Conservation (phyloP, 1,140 invertebrate species). For the Drosophila sucinea region DNA sequence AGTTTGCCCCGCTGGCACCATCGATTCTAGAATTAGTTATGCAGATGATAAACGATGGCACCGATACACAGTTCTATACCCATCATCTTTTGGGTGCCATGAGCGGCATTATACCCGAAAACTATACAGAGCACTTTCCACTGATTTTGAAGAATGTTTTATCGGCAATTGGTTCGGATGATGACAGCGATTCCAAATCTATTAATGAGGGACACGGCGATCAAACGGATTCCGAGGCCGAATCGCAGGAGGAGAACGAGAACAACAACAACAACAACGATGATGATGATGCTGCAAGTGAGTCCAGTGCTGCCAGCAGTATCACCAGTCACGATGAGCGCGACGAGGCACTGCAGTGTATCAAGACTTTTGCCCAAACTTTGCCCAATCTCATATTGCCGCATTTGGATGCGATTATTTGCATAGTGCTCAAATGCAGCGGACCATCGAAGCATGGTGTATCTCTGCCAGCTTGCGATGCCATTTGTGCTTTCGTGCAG, state of each 20-base stretch:
- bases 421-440: background rate
- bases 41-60: background rate
- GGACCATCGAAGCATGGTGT: background rate
- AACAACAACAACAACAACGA: background rate
- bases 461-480: background rate
- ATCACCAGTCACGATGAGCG: background rate
- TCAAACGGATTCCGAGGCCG: background rate
- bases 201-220: constrained; percentile 6
- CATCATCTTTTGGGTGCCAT: constrained; percentile 24
- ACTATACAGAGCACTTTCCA: constrained; percentile 1
- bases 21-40: constrained; percentile 9
- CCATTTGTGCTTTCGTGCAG: background rate
- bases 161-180: background rate
- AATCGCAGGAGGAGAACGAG: background rate
- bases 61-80: constrained; percentile 3
- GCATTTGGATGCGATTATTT: background rate
- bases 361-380: background rate
- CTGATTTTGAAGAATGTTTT: constrained; percentile 10
- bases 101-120: constrained; percentile 9
- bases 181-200: background rate
- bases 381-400: background rate
- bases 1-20: constrained; percentile 3
- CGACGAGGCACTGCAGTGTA: background rate
- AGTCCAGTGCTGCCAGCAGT: no score
- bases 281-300: no score